Percentiles rank a stretch among this genome's conserved stretches.
phyloP scores from a whole-genome alignment of 1,140 invertebrate genomes.

The Drosophila watanabei region DNA sequence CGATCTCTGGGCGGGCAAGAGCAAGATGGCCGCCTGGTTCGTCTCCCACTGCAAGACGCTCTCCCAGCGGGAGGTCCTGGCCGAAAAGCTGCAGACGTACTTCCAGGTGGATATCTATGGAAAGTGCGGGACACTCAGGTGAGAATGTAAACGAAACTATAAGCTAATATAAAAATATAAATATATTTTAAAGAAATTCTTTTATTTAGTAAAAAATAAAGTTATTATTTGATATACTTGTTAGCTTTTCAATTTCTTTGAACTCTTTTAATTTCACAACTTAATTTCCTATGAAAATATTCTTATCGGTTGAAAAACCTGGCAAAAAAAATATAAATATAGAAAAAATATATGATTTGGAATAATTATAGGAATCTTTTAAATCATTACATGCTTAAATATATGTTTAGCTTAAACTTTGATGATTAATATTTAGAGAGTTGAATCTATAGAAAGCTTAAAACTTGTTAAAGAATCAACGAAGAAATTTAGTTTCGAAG shows the following conservation, averaged over 20 bases:
- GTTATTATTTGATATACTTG: not conserved
- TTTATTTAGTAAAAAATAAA: not conserved
- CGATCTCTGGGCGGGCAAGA: conserved; percentile 83
- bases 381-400: not conserved
- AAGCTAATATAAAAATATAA: too few relatives aligned
- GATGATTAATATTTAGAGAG: too few relatives aligned
- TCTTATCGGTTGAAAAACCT: not conserved
- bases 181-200: too few relatives aligned
- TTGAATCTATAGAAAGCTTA: too few relatives aligned
- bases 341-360: not conserved
- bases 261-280: not conserved
- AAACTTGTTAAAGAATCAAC: not conserved
- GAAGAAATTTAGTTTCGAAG: not conserved
- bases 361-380: not conserved
- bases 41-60: conserved; percentile 88
- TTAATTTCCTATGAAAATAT: not conserved
- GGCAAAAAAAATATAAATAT: not conserved
- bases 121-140: conserved; percentile 86
- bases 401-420: too few relatives aligned
- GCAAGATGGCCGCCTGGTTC: conserved; percentile 87
- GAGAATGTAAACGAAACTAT: not conserved
- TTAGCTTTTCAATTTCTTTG: not conserved
- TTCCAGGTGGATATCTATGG: conserved; percentile 90
- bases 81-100: conserved; percentile 86
- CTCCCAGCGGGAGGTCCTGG: conserved; percentile 87